Base-by-base conservation (phyloP, 92 coral and sea anemone genomes). In the Epizoanthus fatuus region DNA sequence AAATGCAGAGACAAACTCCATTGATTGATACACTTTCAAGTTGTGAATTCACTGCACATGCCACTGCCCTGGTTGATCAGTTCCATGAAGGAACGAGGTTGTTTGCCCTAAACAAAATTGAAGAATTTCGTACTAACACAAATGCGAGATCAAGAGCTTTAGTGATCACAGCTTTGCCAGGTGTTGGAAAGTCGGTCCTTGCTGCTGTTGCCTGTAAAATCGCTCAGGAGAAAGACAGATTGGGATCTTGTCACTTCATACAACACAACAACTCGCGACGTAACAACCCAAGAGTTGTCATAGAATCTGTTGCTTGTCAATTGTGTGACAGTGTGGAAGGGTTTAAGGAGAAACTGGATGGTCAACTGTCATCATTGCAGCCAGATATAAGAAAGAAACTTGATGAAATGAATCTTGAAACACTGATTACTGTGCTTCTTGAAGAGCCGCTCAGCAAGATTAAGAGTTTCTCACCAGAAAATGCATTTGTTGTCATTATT, bases 31-130 rank as follows among this genome's bases (percentile, higher is more conserved):
- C 14, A 49, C 9, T 49, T 2, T 83, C 87, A 5, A 73, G 77
- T 40, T 81, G 74, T 14, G 85, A 90, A 57, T 90, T 90, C 68
- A 22, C 79, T 8, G 38, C 80, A 8, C 91, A 90, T 56, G 75
- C 82, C 47, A 54, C 58, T 25, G 67, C 25, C 47, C 71, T 73
- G 25, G 56, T 62, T 25, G 57, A 73, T 2, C 75, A 71, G 63
- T 56, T 71, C 55, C 72, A 82, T 17, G 75, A 39, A n/a, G 94
- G 91, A 74, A 90, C 91, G 20, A 78, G 94, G 4, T 32, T 56
- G 16, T 3, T 22, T 88, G 81, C 77, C 22, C 75, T 90, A 53
- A 29, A 69, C 52, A 71, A 86, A 52, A 78, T 90, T 54, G 86
- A 69, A 11, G 8, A 52, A 7, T 47, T 65, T 13, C 69, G 81